Conservation (phyloP, 2,797 vertebrate species). For the Meriones psammophilus region DNA sequence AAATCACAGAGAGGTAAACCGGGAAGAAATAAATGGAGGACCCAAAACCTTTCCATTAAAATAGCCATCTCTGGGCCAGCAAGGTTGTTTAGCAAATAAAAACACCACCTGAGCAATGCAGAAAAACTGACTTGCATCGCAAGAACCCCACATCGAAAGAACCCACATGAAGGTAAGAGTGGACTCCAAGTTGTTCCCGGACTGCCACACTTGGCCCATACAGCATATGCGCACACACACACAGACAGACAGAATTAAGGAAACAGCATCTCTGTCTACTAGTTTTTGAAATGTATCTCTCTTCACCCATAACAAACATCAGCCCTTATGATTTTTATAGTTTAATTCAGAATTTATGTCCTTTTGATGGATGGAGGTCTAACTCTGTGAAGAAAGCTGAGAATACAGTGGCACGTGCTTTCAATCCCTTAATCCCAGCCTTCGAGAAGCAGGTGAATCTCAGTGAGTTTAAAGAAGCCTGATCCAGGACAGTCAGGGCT, state of each 20-base stretch:
- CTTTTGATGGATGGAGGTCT: background rate
- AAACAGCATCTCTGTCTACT: background rate
- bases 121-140: background rate
- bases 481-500: background rate
- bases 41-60: conserved; percentile 5
- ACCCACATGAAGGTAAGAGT: background rate
- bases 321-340: background rate
- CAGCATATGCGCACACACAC: too few species aligned
- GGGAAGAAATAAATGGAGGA: background rate
- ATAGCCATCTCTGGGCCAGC: background rate
- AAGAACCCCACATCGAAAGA: background rate
- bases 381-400: background rate
- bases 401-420: too few species aligned
- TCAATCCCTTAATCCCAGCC: background rate
- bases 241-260: background rate
- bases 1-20: conserved; percentile 46
- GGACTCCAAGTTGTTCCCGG: background rate
- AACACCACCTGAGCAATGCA: background rate
- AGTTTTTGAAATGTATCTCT: background rate
- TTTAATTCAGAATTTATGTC: background rate
- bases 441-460: background rate
- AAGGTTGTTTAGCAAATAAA: background rate
- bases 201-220: background rate
- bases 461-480: background rate
- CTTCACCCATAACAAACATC: background rate